Conservation (phyloP, 2,888 invertebrate genomes). For the Mimas tiliae region DNA sequence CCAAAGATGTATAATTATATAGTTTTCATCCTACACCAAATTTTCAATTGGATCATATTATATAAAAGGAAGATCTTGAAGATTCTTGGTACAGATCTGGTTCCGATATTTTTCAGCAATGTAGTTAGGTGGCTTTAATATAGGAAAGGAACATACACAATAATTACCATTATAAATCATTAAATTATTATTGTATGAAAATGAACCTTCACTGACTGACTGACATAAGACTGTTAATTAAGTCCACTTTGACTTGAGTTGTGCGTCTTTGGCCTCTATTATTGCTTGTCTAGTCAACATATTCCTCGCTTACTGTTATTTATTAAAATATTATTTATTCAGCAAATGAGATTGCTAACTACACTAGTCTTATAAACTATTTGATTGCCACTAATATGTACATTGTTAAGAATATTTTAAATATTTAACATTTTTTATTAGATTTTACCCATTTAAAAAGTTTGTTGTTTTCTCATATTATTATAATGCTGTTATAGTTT, state of each 20-base stretch:
- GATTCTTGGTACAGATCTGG: background rate
- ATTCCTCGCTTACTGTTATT: slow-evolving; percentile 4
- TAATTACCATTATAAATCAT: slow-evolving; percentile 23
- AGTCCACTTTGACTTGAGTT: slow-evolving; percentile 64
- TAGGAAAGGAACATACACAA: slow-evolving; percentile 12
- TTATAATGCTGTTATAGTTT: slow-evolving; percentile 37
- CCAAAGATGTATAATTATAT: background rate
- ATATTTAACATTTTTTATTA: background rate
- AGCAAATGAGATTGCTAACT: background rate
- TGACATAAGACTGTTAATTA: slow-evolving; percentile 75
- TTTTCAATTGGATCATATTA: background rate
- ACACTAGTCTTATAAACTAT: background rate
- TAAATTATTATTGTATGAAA: slow-evolving; percentile 15
- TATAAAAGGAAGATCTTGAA: background rate
- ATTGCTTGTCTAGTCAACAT: slow-evolving; percentile 30
- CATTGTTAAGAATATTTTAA: slow-evolving; percentile 2
- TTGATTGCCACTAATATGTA: background rate
- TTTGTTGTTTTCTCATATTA: slow-evolving; percentile 14
- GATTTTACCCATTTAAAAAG: background rate
- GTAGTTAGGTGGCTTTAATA: slow-evolving; percentile 1
- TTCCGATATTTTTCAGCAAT: background rate
- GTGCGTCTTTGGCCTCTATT: slow-evolving; percentile 50
- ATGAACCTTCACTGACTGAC: slow-evolving; percentile 54
- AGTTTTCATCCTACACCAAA: background rate
- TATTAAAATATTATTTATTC: background rate